phyloP scores from a whole-genome alignment of 2,113 vertebrate species.

The Phocoena sinus region DNA sequence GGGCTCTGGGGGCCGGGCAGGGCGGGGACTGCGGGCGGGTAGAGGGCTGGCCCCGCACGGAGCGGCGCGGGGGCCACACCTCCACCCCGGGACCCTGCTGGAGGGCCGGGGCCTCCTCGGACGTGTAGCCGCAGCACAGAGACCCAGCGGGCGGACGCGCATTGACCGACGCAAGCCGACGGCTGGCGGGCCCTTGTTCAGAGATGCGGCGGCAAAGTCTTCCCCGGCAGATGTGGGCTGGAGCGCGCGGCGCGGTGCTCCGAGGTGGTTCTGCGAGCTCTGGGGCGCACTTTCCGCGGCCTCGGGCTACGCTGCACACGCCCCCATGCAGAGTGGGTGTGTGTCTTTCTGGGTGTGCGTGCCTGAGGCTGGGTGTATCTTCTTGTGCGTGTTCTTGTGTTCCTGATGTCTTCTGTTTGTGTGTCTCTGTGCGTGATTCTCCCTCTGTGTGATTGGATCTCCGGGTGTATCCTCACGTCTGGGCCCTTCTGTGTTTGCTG shows the following conservation, averaged over 20 bases:
- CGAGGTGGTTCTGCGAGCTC: neutral
- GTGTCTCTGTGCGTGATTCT: neutral
- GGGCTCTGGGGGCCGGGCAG: neutral
- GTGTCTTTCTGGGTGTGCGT: neutral
- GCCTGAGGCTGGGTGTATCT: neutral
- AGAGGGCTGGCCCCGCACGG: neutral
- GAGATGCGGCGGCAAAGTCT: conserved; percentile 48
- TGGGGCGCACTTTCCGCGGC: conserved; percentile 13
- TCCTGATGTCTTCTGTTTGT: neutral
- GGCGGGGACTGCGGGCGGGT: neutral
- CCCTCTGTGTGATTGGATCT: neutral
- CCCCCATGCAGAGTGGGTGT: conserved; percentile 46
- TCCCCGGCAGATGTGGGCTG: neutral
- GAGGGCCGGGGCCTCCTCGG: neutral
- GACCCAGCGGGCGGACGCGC: neutral
- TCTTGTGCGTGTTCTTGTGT: neutral
- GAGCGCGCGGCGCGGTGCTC: neutral
- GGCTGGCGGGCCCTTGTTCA: conserved; percentile 24
- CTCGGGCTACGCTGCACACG: neutral
- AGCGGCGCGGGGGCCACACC: neutral
- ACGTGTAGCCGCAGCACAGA: neutral
- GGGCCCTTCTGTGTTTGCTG: neutral
- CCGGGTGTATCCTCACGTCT: conserved; percentile 4
- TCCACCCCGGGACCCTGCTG: neutral
- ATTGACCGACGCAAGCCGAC: neutral